These are phyloP conservation scores for Varanus komodoensis DNA, from an alignment of 2,113 vertebrate species.

Conservation along the genomic window DNA sequence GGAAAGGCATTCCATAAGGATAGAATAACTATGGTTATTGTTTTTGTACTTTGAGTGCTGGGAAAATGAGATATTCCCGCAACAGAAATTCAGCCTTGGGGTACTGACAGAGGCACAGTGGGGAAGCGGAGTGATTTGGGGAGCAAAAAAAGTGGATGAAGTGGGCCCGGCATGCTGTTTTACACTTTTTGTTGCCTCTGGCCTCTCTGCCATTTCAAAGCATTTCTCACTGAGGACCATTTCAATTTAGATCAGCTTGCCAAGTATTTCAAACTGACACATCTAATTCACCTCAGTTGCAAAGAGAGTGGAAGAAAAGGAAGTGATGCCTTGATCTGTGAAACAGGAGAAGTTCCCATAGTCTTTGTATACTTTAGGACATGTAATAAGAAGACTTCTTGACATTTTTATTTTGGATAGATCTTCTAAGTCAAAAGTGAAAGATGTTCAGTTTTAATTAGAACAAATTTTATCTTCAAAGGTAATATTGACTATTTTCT, in stretches of 20 bases:
- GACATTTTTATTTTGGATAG: conserved; percentile 6
- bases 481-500: background rate
- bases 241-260: conserved; percentile 63
- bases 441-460: background rate
- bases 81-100: background rate
- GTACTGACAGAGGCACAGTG: background rate
- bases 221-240: conserved; percentile 56
- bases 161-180: background rate
- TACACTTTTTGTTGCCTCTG: conserved; percentile 43
- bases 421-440: background rate
- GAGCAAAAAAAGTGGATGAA: background rate
- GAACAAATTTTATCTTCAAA: background rate
- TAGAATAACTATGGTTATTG: background rate
- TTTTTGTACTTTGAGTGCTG: background rate
- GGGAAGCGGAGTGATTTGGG: background rate
- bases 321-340: background rate
- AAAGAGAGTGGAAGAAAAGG: conserved; percentile 36
- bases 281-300: conserved; percentile 59
- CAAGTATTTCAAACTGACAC: conserved; percentile 60
- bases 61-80: background rate
- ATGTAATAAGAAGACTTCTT: background rate
- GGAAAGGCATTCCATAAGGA: background rate
- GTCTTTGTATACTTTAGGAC: background rate
- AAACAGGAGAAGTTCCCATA: background rate
- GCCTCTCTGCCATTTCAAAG: conserved; percentile 6